Percentiles rank a stretch among this genome's conserved stretches.
These are phyloP conservation scores for Pseudolaguvia tuberculata DNA, from an alignment of 2,113 vertebrate species.

Conservation along the genomic window DNA sequence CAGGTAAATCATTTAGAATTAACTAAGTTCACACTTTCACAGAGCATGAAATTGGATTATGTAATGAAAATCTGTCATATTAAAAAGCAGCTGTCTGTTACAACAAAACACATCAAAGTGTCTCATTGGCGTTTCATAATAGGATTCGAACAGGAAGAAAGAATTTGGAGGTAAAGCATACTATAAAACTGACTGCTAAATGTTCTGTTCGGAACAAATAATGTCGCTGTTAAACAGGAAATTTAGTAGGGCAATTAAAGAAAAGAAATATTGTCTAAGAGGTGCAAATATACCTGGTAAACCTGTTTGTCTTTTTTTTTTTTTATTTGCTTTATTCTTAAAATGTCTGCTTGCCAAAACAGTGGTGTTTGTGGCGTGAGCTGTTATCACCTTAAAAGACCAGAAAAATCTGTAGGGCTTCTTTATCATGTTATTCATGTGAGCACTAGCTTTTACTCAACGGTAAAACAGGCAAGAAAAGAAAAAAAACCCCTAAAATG, in stretches of 20 bases:
- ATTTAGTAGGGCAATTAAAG: no score
- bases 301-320: neutral
- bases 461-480: constrained; percentile 20
- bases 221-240: neutral
- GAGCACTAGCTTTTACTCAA: constrained; percentile 50
- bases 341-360: no score
- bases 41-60: neutral
- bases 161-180: neutral
- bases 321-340: neutral
- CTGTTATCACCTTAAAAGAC: constrained; percentile 8
- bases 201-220: neutral
- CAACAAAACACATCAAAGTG: neutral
- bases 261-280: constrained; percentile 39
- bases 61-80: neutral
- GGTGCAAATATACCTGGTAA: neutral
- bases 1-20: neutral
- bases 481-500: constrained; percentile 7
- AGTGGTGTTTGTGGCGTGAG: no score
- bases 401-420: constrained; percentile 1
- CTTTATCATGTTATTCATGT: constrained; percentile 10
- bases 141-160: neutral
- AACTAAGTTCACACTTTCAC: neutral
- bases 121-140: neutral
- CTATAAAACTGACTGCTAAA: neutral
- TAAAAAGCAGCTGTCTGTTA: neutral